Base-by-base conservation (phyloP, 2,113 vertebrate genomes). In the Zosterops hypoxanthus region DNA sequence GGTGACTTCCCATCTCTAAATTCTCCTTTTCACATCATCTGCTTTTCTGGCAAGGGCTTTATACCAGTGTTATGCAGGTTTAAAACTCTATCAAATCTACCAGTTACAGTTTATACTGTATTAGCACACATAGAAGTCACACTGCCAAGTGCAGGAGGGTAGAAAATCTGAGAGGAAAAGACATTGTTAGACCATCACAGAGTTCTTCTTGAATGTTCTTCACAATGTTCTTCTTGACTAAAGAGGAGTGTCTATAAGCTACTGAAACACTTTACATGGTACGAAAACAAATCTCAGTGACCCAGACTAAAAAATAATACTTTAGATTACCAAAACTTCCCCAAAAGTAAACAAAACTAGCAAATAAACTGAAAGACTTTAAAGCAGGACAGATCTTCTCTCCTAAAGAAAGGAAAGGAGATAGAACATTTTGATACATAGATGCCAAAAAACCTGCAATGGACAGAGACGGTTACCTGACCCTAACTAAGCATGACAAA, bases 261-360 rank as follows among this genome's bases (percentile, higher is more conserved):
- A 69, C 57, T 61, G 50, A 79, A 89, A 79, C 55, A 77, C 22
- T 73, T 86, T 1, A 80, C 21, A 55, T 0, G 6, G 28, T 41
- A 65, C 20, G 18, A 84, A 83, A 90, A 63, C 15, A 73, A 81
- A 88, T 70, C 21, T 73, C 42, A 18, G 14, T 56, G 57, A 68
- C n/a, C 6, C 15, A 64, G 64, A 79, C 9, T 17, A 75, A 79
- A 91, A 84, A 20, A 53, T 56, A 56, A 60, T 60, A 55, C 5
- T 59, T 92, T 15, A 39, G 46, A 86, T 94, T 55, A 90, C 19
- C 41, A 86, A 86, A 83, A 73, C 15, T 73, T 29, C 26, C 19
- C 31, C n/a, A 28, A 84, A 91, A 91, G 25, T 76, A 82, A 92
- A 86, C 15, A 60, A n/a, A 68, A 78, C 31, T 64, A 68, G n/a